These are phyloP conservation scores for Elmis aenea DNA, from an alignment of 2,888 invertebrate genomes.

Conservation along the genomic window DNA sequence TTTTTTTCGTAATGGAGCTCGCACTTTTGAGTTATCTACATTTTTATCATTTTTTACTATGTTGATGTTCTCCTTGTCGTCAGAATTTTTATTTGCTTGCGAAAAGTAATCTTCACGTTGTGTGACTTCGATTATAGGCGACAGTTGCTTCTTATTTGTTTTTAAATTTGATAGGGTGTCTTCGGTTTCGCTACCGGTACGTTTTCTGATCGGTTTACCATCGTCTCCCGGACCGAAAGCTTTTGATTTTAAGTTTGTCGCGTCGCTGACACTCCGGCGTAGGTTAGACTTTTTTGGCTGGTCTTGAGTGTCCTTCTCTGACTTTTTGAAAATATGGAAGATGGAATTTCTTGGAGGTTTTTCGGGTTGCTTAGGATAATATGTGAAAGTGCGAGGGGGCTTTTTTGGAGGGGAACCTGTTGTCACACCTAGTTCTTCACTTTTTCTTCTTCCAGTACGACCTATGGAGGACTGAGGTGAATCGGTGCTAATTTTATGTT, in stretches of 20 bases:
- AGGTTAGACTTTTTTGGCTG: constrained; percentile 48
- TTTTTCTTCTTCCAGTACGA: constrained; percentile 45
- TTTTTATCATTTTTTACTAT: constrained; percentile 26
- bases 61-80: constrained; percentile 27
- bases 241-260: constrained; percentile 56
- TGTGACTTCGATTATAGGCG: constrained; percentile 74
- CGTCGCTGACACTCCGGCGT: constrained; percentile 49
- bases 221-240: constrained; percentile 19
- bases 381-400: constrained; percentile 45
- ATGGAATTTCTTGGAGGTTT: constrained; percentile 58
- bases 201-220: constrained; percentile 51
- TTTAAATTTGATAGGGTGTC: constrained; percentile 39
- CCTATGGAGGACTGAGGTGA: constrained; percentile 34
- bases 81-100: constrained; percentile 3
- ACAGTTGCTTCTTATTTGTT: constrained; percentile 61
- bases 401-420: constrained; percentile 36
- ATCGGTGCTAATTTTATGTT: constrained; percentile 44
- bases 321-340: constrained; percentile 62
- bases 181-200: constrained; percentile 59
- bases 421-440: constrained; percentile 50
- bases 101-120: constrained; percentile 65
- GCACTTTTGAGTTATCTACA: constrained; percentile 19
- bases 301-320: constrained; percentile 55
- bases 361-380: constrained; percentile 50
- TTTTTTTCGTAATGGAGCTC: constrained; percentile 6